Evolutionary conservation across 2,888 invertebrate species (phyloP).

Genomic region (Cepaea hortensis): DNA sequence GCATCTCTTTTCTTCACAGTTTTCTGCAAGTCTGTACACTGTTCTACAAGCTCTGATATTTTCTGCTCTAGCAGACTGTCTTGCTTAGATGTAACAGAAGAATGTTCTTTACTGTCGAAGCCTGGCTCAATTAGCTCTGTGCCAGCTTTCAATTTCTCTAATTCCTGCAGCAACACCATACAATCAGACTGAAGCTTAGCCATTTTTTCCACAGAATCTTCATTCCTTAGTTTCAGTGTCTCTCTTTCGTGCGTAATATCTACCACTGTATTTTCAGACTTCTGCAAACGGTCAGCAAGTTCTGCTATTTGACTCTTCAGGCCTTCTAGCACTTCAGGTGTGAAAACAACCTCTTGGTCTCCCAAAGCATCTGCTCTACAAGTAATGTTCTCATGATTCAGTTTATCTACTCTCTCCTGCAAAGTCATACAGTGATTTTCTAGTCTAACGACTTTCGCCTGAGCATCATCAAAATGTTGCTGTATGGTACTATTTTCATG

Average conservation of each 20-base stretch:
- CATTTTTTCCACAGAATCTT: neutral
- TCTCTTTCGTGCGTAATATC: slow-evolving; percentile 32
- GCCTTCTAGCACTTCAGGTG: slow-evolving; percentile 6
- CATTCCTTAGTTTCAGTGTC: slow-evolving; percentile 19
- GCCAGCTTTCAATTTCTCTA: slow-evolving; percentile 21
- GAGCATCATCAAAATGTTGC: slow-evolving; percentile 19
- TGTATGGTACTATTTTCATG: slow-evolving; percentile 34
- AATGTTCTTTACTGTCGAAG: neutral
- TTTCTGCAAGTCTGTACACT: slow-evolving; percentile 48
- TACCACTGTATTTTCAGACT: slow-evolving; percentile 30
- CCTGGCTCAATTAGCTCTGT: neutral
- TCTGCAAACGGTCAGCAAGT: slow-evolving; percentile 34
- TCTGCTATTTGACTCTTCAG: slow-evolving; percentile 34
- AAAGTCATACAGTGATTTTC: slow-evolving; percentile 15
- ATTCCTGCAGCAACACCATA: slow-evolving; percentile 27
- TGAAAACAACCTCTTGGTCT: neutral
- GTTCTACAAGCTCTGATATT: slow-evolving; percentile 16
- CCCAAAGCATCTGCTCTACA: neutral
- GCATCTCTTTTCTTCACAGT: slow-evolving; percentile 61
- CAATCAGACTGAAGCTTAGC: neutral
- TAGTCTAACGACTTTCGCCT: neutral
- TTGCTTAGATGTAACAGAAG: neutral
- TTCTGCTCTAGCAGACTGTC: neutral
- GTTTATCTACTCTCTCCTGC: slow-evolving; percentile 37
- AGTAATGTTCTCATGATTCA: neutral